Percentiles rank a stretch among this genome's conserved stretches.
phyloP scores from a whole-genome alignment of 1,140 invertebrate species.

The Drosophila carrolli region DNA sequence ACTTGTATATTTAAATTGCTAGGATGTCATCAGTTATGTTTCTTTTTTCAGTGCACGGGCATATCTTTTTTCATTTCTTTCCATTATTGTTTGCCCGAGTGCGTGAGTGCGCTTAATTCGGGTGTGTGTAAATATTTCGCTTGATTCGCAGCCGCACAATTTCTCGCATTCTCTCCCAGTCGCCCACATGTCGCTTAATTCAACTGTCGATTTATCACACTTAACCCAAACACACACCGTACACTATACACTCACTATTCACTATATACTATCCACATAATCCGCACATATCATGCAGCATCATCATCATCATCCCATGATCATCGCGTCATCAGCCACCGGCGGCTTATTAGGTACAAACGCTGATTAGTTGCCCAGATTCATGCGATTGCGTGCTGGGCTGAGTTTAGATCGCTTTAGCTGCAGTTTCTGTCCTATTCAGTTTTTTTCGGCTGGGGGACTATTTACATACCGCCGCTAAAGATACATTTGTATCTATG shows the following conservation, averaged over 20 bases:
- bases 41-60: slow-evolving; percentile 8
- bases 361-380: slow-evolving; percentile 69
- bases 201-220: slow-evolving; percentile 82
- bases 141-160: slow-evolving; percentile 22
- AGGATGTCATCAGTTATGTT: too few relatives aligned
- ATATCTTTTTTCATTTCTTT: slow-evolving; percentile 29
- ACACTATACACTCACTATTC: slow-evolving; percentile 13
- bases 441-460: slow-evolving; percentile 33
- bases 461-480: slow-evolving; percentile 54
- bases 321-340: slow-evolving; percentile 37
- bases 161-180: slow-evolving; percentile 11
- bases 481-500: slow-evolving; percentile 17
- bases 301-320: slow-evolving; percentile 48
- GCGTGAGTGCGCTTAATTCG: slow-evolving; percentile 46
- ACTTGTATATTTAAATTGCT: too few relatives aligned
- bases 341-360: slow-evolving; percentile 65
- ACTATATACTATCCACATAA: slow-evolving; percentile 8
- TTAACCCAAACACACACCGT: slow-evolving; percentile 52
- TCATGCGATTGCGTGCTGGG: slow-evolving; percentile 64
- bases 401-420: slow-evolving; percentile 24
- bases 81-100: slow-evolving; percentile 37
- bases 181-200: slow-evolving; percentile 67
- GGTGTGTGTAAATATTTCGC: slow-evolving; percentile 41
- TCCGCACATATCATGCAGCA: slow-evolving; percentile 41
- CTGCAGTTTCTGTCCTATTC: slow-evolving; percentile 37